Evolutionary conservation across 92 coral and sea anemone genomes (phyloP).

Genomic region (Porites evermanni): DNA sequence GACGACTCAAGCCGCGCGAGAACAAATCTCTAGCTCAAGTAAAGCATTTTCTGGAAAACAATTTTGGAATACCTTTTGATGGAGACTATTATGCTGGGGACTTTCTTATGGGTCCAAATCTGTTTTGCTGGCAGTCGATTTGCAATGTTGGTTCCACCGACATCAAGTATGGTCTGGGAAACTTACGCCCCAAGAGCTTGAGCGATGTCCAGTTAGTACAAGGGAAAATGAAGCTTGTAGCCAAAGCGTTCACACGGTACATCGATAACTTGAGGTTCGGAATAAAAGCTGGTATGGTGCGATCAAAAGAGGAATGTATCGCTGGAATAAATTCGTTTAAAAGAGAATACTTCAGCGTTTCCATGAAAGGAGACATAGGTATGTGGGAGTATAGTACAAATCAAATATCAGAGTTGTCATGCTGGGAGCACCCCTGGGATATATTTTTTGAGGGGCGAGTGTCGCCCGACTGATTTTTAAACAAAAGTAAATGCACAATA

Average conservation of each 20-base stretch:
- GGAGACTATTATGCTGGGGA: constrained; percentile 84
- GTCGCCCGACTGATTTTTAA: not conserved
- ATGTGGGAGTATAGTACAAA: constrained; percentile 9
- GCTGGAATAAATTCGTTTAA: constrained; percentile 80
- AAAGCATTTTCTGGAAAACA: constrained; percentile 71
- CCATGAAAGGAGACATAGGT: constrained; percentile 70
- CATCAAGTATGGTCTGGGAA: constrained; percentile 26
- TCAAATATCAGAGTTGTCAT: no score
- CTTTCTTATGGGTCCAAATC: constrained; percentile 84
- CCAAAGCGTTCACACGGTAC: constrained; percentile 60
- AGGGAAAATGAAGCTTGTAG: constrained; percentile 45
- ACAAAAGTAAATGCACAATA: not conserved
- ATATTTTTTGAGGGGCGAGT: no score
- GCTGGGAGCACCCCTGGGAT: no score
- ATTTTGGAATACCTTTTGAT: constrained; percentile 80
- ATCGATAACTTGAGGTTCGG: constrained; percentile 77
- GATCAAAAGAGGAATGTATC: constrained; percentile 79
- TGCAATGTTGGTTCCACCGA: constrained; percentile 46
- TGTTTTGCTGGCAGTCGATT: constrained; percentile 87
- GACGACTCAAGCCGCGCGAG: constrained; percentile 78
- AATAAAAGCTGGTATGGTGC: constrained; percentile 88
- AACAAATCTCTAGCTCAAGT: constrained; percentile 74
- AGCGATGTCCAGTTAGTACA: constrained; percentile 56
- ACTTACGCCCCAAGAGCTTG: constrained; percentile 56
- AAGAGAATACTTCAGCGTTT: constrained; percentile 39